Conservation (phyloP, 1,140 invertebrate genomes). For the Drosophila tropicalis region DNA sequence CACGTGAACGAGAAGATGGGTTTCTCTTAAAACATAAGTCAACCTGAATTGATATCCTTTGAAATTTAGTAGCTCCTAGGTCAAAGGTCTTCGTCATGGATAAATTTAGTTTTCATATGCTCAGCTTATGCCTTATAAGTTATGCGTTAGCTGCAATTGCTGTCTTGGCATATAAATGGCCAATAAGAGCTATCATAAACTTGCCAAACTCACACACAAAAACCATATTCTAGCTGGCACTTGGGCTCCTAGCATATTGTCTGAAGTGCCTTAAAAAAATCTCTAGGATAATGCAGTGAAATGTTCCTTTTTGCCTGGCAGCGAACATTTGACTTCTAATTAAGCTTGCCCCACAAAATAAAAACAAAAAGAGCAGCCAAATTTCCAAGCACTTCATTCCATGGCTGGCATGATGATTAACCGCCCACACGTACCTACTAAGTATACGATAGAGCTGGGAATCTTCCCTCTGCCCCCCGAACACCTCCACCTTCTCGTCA, state of each 20-base stretch:
- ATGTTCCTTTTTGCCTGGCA: conserved; percentile 54
- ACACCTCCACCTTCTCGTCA: conserved; percentile 14
- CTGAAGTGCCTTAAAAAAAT: conserved; percentile 52
- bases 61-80: not conserved
- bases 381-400: conserved; percentile 8
- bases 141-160: conserved; percentile 66
- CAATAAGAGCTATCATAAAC: conserved; percentile 65
- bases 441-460: not conserved
- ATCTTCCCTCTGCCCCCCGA: not conserved
- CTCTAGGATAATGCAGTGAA: conserved; percentile 35
- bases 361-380: conserved; percentile 20
- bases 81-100: not conserved
- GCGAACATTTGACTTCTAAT: conserved; percentile 78
- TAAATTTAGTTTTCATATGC: not conserved
- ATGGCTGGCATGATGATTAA: conserved; percentile 62
- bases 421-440: conserved; percentile 53
- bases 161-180: conserved; percentile 65
- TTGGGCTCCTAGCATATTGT: conserved; percentile 42
- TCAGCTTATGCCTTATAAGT: conserved; percentile 42
- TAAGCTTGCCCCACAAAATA: conserved; percentile 56
- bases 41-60: not conserved
- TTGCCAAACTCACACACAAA: not conserved
- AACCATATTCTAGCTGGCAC: not conserved
- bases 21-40: not conserved
- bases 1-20: no score